Base-by-base conservation (phyloP, 2,797 vertebrate species). In the Notamacropus eugenii region DNA sequence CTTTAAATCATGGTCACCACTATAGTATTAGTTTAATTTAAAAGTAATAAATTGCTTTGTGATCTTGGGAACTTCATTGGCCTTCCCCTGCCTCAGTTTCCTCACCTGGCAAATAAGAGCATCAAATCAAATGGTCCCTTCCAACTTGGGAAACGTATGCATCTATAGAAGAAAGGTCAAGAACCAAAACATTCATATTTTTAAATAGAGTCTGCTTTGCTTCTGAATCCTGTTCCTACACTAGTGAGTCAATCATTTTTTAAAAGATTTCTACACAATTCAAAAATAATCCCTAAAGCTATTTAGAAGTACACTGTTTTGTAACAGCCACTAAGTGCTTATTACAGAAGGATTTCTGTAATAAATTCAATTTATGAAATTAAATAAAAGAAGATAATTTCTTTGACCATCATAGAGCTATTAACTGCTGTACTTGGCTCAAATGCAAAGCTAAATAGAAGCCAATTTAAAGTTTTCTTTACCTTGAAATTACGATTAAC, bases 201-300 rank as follows among this genome's bases (percentile, higher is more conserved):
- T 28, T 92, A 55, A 55, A 93, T 27, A 4, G 91, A 57, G 82
- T 14, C 34, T 5, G 90, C 94, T 96, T 90, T 74, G 93, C 93
- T 97, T 56, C 95, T 94, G 96, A 97, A 97, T 90, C 94, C 67
- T 92, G 90, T 9, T 95, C 92, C 94, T 94, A 91, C 94, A 87
- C 90, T 95, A 96, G 94, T 96, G 91, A 97, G 97, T 93, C 94
- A 97, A 97, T 96, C 95, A 92, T 91, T 97, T 95, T 90, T 94
- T 90, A 93, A 96, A 93, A 97, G 6, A 95, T 94, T 62, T 92
- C 92, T 46, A 92, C 90, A 94, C 92, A 96, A 97, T 57, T 95
- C 94, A 31, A 5, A 54, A 91, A 58, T 4, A 97, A 94, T 90
- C 54, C 57, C 90, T 93, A 57, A 62, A 96, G 92, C 31, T 90